These are phyloP conservation scores for Chrosomus eos DNA, from an alignment of 2,797 vertebrate species.

Conservation along the genomic window DNA sequence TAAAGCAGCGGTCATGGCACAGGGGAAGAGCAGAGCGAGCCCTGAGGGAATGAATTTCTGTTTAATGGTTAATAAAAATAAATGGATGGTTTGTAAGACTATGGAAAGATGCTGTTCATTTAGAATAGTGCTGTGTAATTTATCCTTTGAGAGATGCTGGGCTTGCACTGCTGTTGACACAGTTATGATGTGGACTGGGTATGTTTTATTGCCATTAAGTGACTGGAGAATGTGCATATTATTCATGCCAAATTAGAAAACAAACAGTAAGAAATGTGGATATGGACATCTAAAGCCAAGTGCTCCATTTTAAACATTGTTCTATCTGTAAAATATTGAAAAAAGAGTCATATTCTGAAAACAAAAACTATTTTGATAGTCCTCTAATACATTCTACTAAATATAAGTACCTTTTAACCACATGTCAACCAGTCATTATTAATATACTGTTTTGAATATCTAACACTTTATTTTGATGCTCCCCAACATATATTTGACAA, in stretches of 20 bases:
- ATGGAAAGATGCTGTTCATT: slow-evolving; percentile 8
- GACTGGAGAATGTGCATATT: background rate
- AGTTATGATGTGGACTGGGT: slow-evolving; percentile 9
- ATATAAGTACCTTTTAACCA: background rate
- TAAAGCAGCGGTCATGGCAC: slow-evolving; percentile 68
- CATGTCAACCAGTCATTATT: background rate
- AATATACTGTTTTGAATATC: background rate
- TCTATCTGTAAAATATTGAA: background rate
- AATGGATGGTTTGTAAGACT: slow-evolving; percentile 6
- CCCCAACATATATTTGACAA: too few species aligned
- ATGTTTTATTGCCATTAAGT: slow-evolving; percentile 14
- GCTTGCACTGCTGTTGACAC: slow-evolving; percentile 31
- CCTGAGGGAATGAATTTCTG: background rate
- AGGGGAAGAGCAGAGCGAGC: slow-evolving; percentile 15
- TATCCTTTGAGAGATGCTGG: slow-evolving; percentile 20
- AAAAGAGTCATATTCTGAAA: background rate
- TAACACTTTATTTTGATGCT: too few species aligned
- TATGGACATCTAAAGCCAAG: background rate
- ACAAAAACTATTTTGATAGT: background rate
- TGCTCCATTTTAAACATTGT: background rate
- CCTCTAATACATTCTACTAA: background rate
- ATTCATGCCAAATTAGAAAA: slow-evolving; percentile 10
- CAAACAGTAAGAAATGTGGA: background rate
- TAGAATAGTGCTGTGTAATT: background rate
- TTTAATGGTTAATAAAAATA: slow-evolving; percentile 40